Evolutionary conservation across 2,113 vertebrate genomes (phyloP), one percentile per base, ranked within the genome.

Genomic region (Boulengeromyrus knoepffleri): DNA sequence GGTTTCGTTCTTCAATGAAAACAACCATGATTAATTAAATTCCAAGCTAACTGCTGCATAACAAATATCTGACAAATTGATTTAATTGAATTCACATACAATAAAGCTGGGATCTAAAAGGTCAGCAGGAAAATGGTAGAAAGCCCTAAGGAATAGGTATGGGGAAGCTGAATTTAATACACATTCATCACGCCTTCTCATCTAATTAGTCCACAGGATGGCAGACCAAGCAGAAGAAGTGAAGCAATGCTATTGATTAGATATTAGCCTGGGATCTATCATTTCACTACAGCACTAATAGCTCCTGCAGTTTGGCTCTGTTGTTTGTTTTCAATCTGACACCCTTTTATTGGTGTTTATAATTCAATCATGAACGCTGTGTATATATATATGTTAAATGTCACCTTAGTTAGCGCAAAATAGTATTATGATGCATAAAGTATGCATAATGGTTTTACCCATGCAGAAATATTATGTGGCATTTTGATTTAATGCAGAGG

Each of bases 131-230:
- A 53, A 98, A 97, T 96, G 95, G 96, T 93, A 95, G 94, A 95
- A 97, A 96, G 95, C 98, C 97, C 96, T 91, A 91, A 96, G 97
- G 97, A 97, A 93, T 96, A 84, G 96, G 95, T 93, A 94, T 95
- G 95, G 95, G 95, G 95, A 96, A 95, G 94, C 96, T 93, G 96
- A 96, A 94, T 98, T 97, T 97, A 97, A 97, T 96, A 96, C 96
- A 95, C 97, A 99, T 99, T 97, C 97, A 99, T 99, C 98, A 98
- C 97, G 96, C 97, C 97, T 98, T 97, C 98, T 98, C 97, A 97
- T 98, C 97, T 98, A 98, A 99, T 99, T 99, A 98, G 97, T 97
- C 95, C 93, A 90, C 95, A 95, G 95, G 96, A 96, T 96, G 97
- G 97, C 97, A 97, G 95, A 85, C 95, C 94, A 96, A 96, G 97